phyloP scores from a whole-genome alignment of 1,140 invertebrate genomes.

The Neodiprion fabricii region DNA sequence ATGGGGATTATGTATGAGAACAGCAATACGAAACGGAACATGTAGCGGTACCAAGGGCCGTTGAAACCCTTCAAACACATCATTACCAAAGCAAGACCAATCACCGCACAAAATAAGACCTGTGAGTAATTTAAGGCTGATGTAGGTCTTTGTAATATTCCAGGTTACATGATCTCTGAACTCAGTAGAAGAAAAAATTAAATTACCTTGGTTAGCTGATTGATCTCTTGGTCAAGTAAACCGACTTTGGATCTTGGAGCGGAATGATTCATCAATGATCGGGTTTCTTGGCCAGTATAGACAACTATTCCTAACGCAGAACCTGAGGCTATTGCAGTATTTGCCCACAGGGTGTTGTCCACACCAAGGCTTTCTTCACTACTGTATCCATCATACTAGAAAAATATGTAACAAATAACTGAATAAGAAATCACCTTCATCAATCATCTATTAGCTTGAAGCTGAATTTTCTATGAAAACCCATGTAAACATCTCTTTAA shows the following conservation, averaged over 20 bases:
- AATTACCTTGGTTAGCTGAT: conserved; percentile 88
- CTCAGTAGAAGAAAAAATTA: not conserved
- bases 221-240: conserved; percentile 93
- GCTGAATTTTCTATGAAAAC: no score
- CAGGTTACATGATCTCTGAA: conserved; percentile 8
- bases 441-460: no score
- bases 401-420: conserved; percentile 23
- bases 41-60: conserved; percentile 96
- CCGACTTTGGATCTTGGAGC: conserved; percentile 94
- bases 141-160: conserved; percentile 12
- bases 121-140: conserved; percentile 41
- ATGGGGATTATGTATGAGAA: conserved; percentile 99
- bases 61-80: conserved; percentile 94
- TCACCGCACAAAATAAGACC: conserved; percentile 91
- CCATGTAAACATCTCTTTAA: no score
- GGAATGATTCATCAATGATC: conserved; percentile 98
- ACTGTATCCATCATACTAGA: conserved; percentile 68
- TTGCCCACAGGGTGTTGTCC: conserved; percentile 98
- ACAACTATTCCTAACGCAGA: conserved; percentile 94
- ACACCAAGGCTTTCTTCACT: conserved; percentile 86
- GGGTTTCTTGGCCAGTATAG: conserved; percentile 95
- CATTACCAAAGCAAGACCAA: conserved; percentile 92
- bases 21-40: conserved; percentile 95
- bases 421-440: no score
- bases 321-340: conserved; percentile 97